These are phyloP conservation scores for Pterocles burchelli DNA, from an alignment of 2,113 vertebrate species.

Conservation along the genomic window DNA sequence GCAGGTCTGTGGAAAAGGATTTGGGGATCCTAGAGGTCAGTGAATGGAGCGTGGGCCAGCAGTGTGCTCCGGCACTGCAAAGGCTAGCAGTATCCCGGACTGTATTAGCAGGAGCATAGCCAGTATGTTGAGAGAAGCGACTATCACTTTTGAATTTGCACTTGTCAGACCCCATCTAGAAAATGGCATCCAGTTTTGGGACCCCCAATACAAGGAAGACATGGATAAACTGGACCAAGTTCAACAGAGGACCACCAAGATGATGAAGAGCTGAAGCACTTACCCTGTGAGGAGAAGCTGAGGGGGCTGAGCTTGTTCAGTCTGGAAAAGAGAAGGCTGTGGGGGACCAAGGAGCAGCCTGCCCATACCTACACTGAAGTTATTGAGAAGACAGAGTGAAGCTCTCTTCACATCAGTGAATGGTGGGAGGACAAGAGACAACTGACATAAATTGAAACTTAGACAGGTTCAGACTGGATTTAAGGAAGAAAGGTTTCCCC, in stretches of 20 bases:
- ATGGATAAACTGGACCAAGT: background rate
- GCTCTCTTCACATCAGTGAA: background rate
- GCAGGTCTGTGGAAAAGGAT: too few species aligned
- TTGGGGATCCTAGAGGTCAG: too few species aligned
- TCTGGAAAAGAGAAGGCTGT: background rate
- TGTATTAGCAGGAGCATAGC: too few species aligned
- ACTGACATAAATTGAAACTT: background rate
- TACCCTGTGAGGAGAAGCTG: background rate
- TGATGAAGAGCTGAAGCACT: background rate
- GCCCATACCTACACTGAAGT: background rate
- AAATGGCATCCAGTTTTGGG: too few species aligned
- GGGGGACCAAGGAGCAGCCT: background rate
- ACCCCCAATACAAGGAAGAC: too few species aligned
- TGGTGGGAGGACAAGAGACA: background rate
- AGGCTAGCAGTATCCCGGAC: too few species aligned
- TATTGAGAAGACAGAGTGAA: background rate
- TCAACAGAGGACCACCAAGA: background rate
- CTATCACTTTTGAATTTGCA: too few species aligned
- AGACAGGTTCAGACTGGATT: background rate
- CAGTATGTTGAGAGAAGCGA: too few species aligned
- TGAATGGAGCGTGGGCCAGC: too few species aligned
- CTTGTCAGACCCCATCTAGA: too few species aligned
- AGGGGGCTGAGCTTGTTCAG: background rate
- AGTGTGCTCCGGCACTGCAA: too few species aligned
- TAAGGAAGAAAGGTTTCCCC: background rate